Conservation (phyloP, 1,140 invertebrate species). For the Drosophila sucinea region DNA sequence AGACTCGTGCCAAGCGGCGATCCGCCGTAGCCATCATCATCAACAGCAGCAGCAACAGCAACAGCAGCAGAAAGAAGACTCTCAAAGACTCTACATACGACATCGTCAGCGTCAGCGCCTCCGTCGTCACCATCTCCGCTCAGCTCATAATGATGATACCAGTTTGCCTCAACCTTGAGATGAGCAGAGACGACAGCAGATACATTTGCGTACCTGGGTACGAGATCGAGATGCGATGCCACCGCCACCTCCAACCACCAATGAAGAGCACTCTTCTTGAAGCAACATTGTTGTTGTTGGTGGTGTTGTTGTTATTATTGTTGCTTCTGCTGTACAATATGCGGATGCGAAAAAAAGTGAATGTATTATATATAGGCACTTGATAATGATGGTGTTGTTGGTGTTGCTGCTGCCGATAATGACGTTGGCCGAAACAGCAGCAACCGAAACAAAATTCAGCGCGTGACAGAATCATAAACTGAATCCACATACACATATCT, state of each 20-base stretch:
- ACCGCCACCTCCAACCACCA: constrained; percentile 30
- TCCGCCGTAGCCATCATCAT: constrained; percentile 7
- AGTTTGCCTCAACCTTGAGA: constrained; percentile 79
- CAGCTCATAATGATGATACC: constrained; percentile 48
- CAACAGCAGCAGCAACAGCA: too few species aligned
- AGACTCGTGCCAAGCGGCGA: constrained; percentile 69
- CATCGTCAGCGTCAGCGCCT: background rate
- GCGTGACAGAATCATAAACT: constrained; percentile 76
- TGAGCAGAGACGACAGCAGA: constrained; percentile 46
- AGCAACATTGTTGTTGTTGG: constrained; percentile 24
- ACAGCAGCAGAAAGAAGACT: constrained; percentile 1
- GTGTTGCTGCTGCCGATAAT: constrained; percentile 24
- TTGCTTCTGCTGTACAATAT: constrained; percentile 40
- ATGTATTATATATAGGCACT: constrained; percentile 67
- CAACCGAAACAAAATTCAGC: constrained; percentile 32
- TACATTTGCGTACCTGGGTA: constrained; percentile 65
- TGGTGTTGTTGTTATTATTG: constrained; percentile 41
- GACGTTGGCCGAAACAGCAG: constrained; percentile 57
- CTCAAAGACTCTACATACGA: background rate
- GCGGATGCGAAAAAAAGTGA: constrained; percentile 78
- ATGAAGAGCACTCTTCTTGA: constrained; percentile 74
- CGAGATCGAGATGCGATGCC: constrained; percentile 42
- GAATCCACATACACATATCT: constrained; percentile 1
- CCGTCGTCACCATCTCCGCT: background rate
- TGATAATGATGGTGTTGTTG: constrained; percentile 20